These are phyloP conservation scores for Galeopsomyia nigrocyanea DNA, from an alignment of 2,888 invertebrate genomes.

Conservation along the genomic window DNA sequence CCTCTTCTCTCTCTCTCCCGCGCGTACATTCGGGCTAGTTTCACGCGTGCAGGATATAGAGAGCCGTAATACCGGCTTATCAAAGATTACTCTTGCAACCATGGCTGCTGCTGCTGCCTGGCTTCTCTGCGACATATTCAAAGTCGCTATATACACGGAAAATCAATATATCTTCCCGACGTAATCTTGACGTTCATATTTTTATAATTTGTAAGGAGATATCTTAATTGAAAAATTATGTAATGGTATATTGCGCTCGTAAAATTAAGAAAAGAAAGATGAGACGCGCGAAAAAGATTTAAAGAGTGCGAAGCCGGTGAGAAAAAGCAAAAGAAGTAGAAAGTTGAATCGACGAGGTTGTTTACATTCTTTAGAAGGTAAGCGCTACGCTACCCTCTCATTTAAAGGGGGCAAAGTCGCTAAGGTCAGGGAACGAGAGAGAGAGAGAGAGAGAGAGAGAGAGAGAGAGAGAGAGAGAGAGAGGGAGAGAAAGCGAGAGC, in stretches of 20 bases:
- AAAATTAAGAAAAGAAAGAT: not conserved
- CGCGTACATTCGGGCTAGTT: conserved; percentile 26
- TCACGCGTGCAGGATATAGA: conserved; percentile 33
- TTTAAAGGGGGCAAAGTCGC: conserved; percentile 55
- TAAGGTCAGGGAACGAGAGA: conserved; percentile 44
- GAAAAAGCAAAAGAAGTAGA: not conserved
- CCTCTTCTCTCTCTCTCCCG: not conserved
- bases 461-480: conserved; percentile 50
- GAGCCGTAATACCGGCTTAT: conserved; percentile 43
- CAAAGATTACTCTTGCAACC: conserved; percentile 41
- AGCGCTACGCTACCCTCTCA: conserved; percentile 52
- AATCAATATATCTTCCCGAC: too few species aligned
- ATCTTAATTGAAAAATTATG: conserved; percentile 27
- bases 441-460: conserved; percentile 48
- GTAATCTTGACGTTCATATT: not conserved
- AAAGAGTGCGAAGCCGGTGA: conserved; percentile 28
- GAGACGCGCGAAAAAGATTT: conserved; percentile 2
- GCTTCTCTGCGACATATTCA: not conserved
- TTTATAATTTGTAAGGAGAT: conserved; percentile 3
- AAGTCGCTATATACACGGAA: too few species aligned
- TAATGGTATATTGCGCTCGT: conserved; percentile 1
- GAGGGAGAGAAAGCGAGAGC: conserved; percentile 37
- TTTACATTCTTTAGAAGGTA: conserved; percentile 49
- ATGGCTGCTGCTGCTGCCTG: not conserved
- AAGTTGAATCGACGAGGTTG: conserved; percentile 45